Evolutionary conservation across 53 echinoderm and acorn worm genomes (phyloP), one percentile per base, ranked within the genome.

Genomic region (Crossaster papposus): DNA sequence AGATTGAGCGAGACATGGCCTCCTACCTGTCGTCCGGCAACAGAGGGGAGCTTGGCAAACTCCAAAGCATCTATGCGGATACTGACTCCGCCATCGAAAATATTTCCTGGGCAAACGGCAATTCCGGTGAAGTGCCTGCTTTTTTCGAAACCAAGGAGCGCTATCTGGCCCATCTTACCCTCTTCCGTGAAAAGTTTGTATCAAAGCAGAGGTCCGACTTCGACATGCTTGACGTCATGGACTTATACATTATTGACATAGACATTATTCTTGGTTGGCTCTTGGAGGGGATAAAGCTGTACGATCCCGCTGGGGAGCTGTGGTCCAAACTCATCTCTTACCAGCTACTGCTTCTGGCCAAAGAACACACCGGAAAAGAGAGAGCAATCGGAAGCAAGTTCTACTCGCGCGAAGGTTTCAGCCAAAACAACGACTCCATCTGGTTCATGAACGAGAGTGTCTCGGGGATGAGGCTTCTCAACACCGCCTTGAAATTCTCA

Each of bases 1-100:
- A 96, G 89, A 92, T 92, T 32, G 96, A 96, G 73, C 36, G 96
- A 14, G 96, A 92, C 2, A 77, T 85, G 54, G 92, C 84, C 2
- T 70, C 72, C 72, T 88, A 77, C 26, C 55, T 88, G 62, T 64
- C 63, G 3, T 86, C 79, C 14, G 28, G 51, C 7, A 64, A 68
- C 78, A 11, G 29, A 18, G 37, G 68, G 3, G 51, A 31, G 15
- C 34, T 79, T 5, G 3, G 1, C 31, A 54, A 84, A 30, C 33
- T 91, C 24, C 33, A 1, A 12, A 10, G 37, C 14, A 64, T 78
- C 54, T 91, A 77, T 29, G 30, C 14, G 0, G 2, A 63, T 0
- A 91, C 91, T 4, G 78, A 91, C 17, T 18, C 17, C 2, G 79
- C 65, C 64, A 77, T 91, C 7, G 18, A 62, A 2, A 70, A 65